These are phyloP conservation scores for Hucho hucho DNA, from an alignment of 2,113 vertebrate genomes.

Conservation along the genomic window DNA sequence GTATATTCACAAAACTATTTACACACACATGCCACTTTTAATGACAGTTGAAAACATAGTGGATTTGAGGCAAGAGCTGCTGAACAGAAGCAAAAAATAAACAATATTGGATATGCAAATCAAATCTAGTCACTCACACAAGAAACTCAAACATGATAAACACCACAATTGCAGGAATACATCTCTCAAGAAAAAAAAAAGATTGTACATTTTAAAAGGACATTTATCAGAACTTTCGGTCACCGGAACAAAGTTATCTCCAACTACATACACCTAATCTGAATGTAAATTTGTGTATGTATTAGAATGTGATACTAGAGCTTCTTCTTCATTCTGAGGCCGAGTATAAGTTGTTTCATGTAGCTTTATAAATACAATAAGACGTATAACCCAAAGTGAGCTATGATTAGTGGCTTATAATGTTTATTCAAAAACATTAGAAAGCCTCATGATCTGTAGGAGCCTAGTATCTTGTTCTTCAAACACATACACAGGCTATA, in stretches of 20 bases:
- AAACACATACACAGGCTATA: background rate
- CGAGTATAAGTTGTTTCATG: too few species aligned
- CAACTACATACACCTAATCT: conserved; percentile 13
- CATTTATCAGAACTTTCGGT: conserved; percentile 27
- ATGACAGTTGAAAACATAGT: conserved; percentile 86
- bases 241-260: conserved; percentile 40
- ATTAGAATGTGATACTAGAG: background rate
- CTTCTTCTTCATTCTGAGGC: background rate
- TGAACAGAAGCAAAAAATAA: conserved; percentile 80
- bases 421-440: conserved; percentile 18
- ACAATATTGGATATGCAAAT: conserved; percentile 71
- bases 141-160: conserved; percentile 47
- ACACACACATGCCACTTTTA: conserved; percentile 84
- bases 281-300: background rate
- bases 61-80: conserved; percentile 84
- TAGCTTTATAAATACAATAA: too few species aligned
- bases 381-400: too few species aligned
- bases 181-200: conserved; percentile 43
- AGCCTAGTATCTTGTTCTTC: conserved; percentile 2
- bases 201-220: conserved; percentile 41
- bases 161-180: conserved; percentile 51
- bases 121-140: conserved; percentile 53
- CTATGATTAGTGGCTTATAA: background rate
- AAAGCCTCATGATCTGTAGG: conserved; percentile 8
- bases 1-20: conserved; percentile 93